Evolutionary conservation across 2,888 invertebrate species (phyloP), one percentile per base, ranked within the genome.

Genomic region (Melinopterus prodromus): DNA sequence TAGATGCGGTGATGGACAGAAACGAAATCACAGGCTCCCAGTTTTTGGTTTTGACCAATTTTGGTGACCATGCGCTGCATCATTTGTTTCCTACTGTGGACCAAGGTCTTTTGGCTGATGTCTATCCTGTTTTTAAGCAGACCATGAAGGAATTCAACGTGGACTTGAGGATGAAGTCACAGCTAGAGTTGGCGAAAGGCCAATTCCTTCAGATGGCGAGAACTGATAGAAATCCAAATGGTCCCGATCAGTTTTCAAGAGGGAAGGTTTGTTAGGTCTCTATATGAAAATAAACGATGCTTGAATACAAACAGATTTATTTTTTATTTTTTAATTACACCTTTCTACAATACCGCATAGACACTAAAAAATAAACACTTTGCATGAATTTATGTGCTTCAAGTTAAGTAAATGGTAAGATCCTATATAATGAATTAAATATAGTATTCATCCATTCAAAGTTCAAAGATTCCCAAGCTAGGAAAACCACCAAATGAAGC

Each of bases 51-150:
- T 87, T 96, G 78, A 94, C 94, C 0, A 91, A 93, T 81, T 96
- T 95, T 85, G 96, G 96, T 0, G 93, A 95, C 80, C 97, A 97
- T 86, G 91, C 92, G 0, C 89, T 96, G 1, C 96, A 97, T 87
- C 97, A 97, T 88, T 89, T 96, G 16, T 94, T 96, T 84, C 96
- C 96, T 0, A 94, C 95, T 0, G 85, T 97, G 53, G 96, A 96
- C 87, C 96, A 96, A 85, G 93, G 92, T 0, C 92, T 94, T 80
- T 88, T 97, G 14, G 91, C 92, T 7, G 91, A 93, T 77, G 89
- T 96, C 4, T 92, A 94, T 86, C 93, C 94, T 0, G 91, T 91
- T 0, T 90, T 94, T 12, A 83, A 92, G 6, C 90, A 94, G 82
- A 94, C 93, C 37, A 93, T 94, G 84, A 88, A 91, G 69, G 93